Evolutionary conservation across 2,113 vertebrate genomes (phyloP).

Genomic region (Callorhinus ursinus): DNA sequence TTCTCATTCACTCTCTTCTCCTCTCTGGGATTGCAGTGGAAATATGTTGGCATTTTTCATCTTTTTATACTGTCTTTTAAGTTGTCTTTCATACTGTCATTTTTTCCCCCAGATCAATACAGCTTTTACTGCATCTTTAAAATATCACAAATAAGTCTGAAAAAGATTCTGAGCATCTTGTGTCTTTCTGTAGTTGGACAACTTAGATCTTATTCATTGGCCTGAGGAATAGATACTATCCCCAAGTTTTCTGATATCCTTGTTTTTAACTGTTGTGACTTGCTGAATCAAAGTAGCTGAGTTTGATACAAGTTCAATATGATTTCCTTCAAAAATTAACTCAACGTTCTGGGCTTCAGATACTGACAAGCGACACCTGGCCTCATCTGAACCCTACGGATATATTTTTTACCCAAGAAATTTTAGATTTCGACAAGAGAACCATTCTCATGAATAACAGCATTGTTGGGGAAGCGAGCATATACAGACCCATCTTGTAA

Average conservation of each 20-base stretch:
- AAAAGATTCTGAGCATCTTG: neutral
- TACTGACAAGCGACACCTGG: neutral
- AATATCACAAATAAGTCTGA: neutral
- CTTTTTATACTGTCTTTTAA: neutral
- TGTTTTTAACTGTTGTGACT: neutral
- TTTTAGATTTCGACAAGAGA: neutral
- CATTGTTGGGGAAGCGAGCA: neutral
- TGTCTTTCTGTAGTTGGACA: neutral
- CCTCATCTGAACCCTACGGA: neutral
- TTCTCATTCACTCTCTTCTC: neutral
- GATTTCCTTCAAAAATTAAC: neutral
- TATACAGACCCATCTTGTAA: neutral
- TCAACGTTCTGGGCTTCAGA: neutral
- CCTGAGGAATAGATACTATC: neutral
- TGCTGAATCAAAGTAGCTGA: neutral
- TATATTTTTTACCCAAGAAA: neutral
- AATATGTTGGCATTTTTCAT: neutral
- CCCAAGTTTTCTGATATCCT: neutral
- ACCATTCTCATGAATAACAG: neutral
- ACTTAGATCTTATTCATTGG: neutral
- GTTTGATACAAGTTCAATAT: neutral
- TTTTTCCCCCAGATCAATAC: neutral
- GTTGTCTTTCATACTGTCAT: neutral
- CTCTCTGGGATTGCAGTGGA: neutral
- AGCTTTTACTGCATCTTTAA: neutral